A percentile compares a stretch with the other conserved stretches of the same genome.
Evolutionary conservation across 2,797 vertebrate genomes (phyloP).

Genomic region (Gouania willdenowi): DNA sequence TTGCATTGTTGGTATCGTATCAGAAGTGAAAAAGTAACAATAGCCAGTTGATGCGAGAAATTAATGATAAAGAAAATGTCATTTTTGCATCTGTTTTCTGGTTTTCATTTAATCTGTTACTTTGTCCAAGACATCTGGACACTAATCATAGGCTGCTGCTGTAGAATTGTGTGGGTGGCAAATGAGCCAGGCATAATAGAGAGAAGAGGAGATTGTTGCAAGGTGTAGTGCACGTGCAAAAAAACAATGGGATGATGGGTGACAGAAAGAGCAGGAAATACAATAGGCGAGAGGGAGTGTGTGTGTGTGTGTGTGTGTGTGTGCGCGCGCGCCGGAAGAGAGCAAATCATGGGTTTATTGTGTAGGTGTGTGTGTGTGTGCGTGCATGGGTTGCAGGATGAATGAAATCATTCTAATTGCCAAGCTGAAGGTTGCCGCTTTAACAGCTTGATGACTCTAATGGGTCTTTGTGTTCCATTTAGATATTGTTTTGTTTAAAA

Average conservation of each 20-base stretch:
- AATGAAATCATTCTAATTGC: conserved; percentile 47
- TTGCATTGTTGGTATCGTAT: too few relatives aligned
- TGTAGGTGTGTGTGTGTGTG: neutral
- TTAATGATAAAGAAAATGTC: too few relatives aligned
- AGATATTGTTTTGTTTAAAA: conserved; percentile 57
- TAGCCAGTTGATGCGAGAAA: too few relatives aligned
- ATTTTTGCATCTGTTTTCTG: too few relatives aligned
- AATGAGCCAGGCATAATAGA: neutral
- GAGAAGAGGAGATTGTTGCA: conserved; percentile 10
- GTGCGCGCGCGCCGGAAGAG: neutral
- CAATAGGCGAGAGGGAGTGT: conserved; percentile 8
- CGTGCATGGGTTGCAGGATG: neutral
- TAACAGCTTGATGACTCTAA: conserved; percentile 53
- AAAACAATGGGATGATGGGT: neutral
- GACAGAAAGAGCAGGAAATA: conserved; percentile 20
- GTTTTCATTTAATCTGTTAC: too few relatives aligned
- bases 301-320: conserved; percentile 2
- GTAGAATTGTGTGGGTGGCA: neutral
- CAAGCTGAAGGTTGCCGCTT: conserved; percentile 49
- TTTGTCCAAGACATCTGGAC: too few relatives aligned
- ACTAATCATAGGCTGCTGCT: conserved; percentile 29
- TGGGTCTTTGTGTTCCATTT: conserved; percentile 55
- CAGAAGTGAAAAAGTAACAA: too few relatives aligned
- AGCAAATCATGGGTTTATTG: too few relatives aligned
- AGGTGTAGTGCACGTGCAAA: conserved; percentile 13